phyloP scores from a whole-genome alignment of 2,797 vertebrate genomes.

The Helicolenus hilgendorfi region DNA sequence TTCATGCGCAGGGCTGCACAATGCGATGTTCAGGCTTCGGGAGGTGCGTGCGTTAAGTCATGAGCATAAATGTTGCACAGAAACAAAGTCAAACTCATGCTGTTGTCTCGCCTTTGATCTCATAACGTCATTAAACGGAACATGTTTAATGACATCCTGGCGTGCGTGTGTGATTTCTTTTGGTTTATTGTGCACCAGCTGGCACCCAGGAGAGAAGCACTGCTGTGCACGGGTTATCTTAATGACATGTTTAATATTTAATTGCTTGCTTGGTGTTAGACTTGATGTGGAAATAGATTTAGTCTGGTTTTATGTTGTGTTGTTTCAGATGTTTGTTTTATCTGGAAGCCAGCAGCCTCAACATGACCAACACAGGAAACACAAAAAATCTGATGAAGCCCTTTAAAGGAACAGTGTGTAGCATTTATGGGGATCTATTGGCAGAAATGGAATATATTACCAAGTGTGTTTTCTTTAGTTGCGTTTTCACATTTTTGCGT shows the following conservation, averaged over 20 bases:
- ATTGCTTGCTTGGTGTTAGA: not conserved
- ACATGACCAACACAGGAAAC: not conserved
- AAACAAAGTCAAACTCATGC: too few species aligned
- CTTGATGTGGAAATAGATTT: not conserved
- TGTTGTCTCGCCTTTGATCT: not conserved
- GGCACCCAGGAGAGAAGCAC: not conserved
- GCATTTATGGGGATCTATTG: too few species aligned
- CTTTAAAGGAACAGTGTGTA: not conserved
- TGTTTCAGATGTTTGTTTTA: too few species aligned
- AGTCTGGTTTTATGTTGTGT: too few species aligned
- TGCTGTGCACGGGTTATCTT: not conserved
- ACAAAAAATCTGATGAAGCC: not conserved
- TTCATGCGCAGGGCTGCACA: too few species aligned
- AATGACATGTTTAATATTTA: not conserved
- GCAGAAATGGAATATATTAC: too few species aligned
- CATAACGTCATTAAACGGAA: not conserved
- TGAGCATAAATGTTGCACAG: too few species aligned
- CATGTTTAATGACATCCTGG: not conserved
- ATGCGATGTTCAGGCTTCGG: too few species aligned
- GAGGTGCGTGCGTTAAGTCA: too few species aligned
- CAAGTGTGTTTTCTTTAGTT: too few species aligned
- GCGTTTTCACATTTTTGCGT: too few species aligned
- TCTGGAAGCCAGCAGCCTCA: rapidly evolving
- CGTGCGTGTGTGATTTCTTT: not conserved
- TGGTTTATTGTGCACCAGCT: not conserved